Evolutionary conservation across 1,140 invertebrate species (phyloP).

Genomic region (Zaprionus taronus): DNA sequence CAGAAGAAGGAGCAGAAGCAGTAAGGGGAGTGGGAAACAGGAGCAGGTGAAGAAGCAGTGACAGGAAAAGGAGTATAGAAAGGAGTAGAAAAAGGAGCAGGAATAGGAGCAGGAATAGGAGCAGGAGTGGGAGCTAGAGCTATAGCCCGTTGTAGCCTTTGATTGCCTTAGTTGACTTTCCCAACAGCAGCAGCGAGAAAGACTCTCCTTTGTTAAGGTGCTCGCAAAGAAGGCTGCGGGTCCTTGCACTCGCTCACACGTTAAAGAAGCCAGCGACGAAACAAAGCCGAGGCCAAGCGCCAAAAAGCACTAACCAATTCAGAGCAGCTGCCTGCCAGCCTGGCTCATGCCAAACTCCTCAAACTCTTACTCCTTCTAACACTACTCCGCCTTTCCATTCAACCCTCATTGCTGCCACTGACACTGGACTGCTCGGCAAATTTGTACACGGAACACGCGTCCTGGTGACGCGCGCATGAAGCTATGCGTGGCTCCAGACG

Average conservation of each 20-base stretch:
- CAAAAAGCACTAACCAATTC: constrained; percentile 37
- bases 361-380: neutral
- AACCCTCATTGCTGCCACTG: constrained; percentile 32
- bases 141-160: constrained; percentile 3
- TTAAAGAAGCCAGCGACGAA: constrained; percentile 11
- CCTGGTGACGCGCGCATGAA: constrained; percentile 26
- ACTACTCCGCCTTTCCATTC: neutral
- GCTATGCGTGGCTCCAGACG: constrained; percentile 38
- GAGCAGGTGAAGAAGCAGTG: no score
- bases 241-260: constrained; percentile 66
- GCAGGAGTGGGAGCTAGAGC: neutral
- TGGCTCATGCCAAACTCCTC: constrained; percentile 1
- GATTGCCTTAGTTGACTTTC: constrained; percentile 30
- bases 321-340: constrained; percentile 17
- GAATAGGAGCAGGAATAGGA: neutral
- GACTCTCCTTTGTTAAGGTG: constrained; percentile 50
- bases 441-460: constrained; percentile 75
- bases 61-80: no score
- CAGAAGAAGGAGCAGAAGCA: neutral
- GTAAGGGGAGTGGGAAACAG: neutral
- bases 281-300: constrained; percentile 40
- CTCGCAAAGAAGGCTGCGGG: constrained; percentile 61
- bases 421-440: constrained; percentile 51
- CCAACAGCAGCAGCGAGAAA: constrained; percentile 13
- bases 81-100: neutral